Base-by-base conservation (phyloP, 2,888 invertebrate genomes). In the Euclidia mi region DNA sequence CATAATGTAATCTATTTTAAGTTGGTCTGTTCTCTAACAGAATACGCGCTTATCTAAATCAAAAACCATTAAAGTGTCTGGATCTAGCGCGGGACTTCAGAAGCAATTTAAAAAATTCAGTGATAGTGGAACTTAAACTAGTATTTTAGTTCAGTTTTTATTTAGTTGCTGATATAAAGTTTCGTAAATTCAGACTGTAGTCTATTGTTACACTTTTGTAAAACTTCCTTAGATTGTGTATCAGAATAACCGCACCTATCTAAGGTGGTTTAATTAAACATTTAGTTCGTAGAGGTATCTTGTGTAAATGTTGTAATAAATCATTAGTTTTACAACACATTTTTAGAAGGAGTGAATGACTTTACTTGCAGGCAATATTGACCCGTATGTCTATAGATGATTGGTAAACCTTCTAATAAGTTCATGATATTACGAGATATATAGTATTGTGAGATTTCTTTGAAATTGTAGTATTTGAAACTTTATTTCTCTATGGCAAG, bases 1-100 rank as follows among this genome's bases (percentile, higher is more conserved):
- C 12, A 18, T 20, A 20, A 25, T 11, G 20, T 20, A 40, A 40
- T 40, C 11, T 20, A 40, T 20, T 20, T 11, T 40, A 11, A 40
- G n/a, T n/a, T 7, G n/a, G n/a, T n/a, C n/a, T n/a, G n/a, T 43
- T 41, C 12, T 32, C 3, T 11, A 11, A 34, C 14, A 15, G 17
- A 35, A 35, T 7, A 35, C 35, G 15, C 9, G 14, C 17, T 14
- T 35, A 35, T 35, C 17, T 14, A 35, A 17, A 35, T 7, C 15
- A 12, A 35, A n/a, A 6, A 11, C 42, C 44, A n/a, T 31, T 31
- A 31, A n/a, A n/a, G 11, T 2, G 2, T 31, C 11, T 31, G 31
- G n/a, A n/a, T n/a, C 31, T 4, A 31, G 11, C 4, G 32, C 32
- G 11, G 2, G 6, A 34, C 9, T 14, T 15, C 9, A 14, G 7